phyloP scores from a whole-genome alignment of 2,888 invertebrate species.

The Drosophila borborema region DNA sequence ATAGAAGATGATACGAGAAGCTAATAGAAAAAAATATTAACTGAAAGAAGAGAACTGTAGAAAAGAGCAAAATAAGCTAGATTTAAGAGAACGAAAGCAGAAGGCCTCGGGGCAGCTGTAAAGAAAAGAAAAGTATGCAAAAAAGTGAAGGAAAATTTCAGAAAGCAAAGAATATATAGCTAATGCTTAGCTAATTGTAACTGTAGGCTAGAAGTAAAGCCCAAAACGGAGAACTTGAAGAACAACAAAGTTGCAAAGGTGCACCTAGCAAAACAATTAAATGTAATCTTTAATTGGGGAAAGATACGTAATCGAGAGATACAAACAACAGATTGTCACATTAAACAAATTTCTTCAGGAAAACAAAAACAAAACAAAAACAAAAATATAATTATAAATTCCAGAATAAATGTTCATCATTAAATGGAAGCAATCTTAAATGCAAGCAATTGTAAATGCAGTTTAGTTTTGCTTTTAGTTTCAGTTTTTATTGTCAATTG shows the following conservation, averaged over 20 bases:
- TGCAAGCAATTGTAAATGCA: constrained; percentile 13
- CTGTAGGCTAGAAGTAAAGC: neutral
- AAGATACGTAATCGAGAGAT: neutral
- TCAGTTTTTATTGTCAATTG: constrained; percentile 1
- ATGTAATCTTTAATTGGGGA: neutral
- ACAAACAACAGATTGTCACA: neutral
- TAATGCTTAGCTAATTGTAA: neutral
- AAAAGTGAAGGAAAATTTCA: neutral
- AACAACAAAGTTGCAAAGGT: neutral
- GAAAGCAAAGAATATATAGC: neutral
- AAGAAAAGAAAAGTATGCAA: neutral
- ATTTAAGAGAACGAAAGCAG: neutral
- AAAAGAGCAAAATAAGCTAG: neutral
- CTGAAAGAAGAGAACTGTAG: neutral
- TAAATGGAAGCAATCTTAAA: constrained; percentile 6
- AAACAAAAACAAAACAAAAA: no score
- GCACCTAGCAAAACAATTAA: neutral
- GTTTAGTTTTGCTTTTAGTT: neutral
- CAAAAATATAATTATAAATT: neutral
- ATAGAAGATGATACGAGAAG: neutral
- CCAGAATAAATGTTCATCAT: neutral
- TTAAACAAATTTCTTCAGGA: neutral
- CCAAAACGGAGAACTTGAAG: neutral
- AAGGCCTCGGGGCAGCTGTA: neutral
- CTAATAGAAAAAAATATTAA: neutral